Base-by-base conservation (phyloP, 1,140 invertebrate genomes). In the Asobara japonica region DNA sequence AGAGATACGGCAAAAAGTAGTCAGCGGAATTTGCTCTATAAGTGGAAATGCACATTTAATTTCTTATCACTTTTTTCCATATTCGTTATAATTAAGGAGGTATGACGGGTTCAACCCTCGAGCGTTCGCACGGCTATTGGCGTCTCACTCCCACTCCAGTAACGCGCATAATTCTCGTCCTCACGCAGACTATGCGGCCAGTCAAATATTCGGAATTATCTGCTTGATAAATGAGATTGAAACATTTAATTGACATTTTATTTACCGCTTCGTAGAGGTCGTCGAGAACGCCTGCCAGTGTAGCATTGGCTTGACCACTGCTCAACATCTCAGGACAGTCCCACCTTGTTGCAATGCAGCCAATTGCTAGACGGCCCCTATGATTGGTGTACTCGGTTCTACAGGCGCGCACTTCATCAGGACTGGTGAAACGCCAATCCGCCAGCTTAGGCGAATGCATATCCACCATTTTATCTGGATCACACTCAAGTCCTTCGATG, bases 401-500 rank as follows among this genome's bases (percentile, higher is more conserved):
- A 31, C 85, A 79, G 61, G 91, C 87, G 18, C 87, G 87, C 90
- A 90, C 94, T 31, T 91, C 89, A 74, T 89, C 83, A 74, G 93
- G 90, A 8, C 89, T 85, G 0, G 77, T 74, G 5, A 92, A 86
- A n/a, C 89, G 84, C 95, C 95, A 97, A 84, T 97, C 94, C 64
- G 88, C 83, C 84, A 93, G 86, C 82, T 94, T 94, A 56, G 89
- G 81, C 67, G 90, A 89, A 33, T 90, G 83, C 27, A 89, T 86
- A 61, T 90, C 86, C 75, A 88, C 91, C 5, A n/a, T 7, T 3
- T 56, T 13, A 25, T 45, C 41, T 67, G 83, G 77, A 16, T 93
- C 90, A 78, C 95, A 93, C 83, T 94, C 88, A n/a, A 97, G 87
- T 60, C 91, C 84, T 83, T 97, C 95, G 66, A 97, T 93, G 87